Conservation (phyloP, 2,797 vertebrate genomes). For the Percopsis omiscomaycus region DNA sequence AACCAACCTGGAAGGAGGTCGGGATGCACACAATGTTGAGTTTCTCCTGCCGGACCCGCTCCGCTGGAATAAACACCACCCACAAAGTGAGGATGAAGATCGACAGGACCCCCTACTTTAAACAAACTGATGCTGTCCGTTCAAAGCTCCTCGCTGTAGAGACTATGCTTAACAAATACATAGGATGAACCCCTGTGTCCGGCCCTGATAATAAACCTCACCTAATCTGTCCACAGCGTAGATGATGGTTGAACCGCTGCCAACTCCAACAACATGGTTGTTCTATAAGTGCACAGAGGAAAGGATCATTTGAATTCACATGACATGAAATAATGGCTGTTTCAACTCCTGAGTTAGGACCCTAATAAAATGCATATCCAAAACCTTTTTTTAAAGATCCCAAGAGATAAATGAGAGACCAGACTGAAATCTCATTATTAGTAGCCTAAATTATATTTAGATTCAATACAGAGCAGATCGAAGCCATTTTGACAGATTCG, state of each 20-base stretch:
- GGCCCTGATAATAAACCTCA: constrained; percentile 55
- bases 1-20: constrained; percentile 92
- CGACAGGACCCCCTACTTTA: background rate
- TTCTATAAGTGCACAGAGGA: constrained; percentile 71
- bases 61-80: constrained; percentile 74
- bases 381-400: no score
- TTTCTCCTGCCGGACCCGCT: constrained; percentile 89
- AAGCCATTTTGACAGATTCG: constrained; percentile 1
- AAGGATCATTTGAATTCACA: background rate
- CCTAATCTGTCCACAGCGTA: constrained; percentile 93
- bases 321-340: background rate
- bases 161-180: background rate
- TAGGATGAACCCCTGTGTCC: background rate
- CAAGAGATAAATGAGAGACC: no score
- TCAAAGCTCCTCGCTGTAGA: no score
- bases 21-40: constrained; percentile 91
- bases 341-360: background rate
- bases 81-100: background rate
- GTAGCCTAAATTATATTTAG: no score
- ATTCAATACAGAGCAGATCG: background rate
- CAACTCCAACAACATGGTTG: constrained; percentile 95
- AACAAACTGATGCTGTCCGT: no score
- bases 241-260: constrained; percentile 96
- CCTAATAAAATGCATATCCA: background rate
- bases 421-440: no score